Evolutionary conservation across 2,797 vertebrate species (phyloP).

Genomic region (Pteronotus mesoamericanus): DNA sequence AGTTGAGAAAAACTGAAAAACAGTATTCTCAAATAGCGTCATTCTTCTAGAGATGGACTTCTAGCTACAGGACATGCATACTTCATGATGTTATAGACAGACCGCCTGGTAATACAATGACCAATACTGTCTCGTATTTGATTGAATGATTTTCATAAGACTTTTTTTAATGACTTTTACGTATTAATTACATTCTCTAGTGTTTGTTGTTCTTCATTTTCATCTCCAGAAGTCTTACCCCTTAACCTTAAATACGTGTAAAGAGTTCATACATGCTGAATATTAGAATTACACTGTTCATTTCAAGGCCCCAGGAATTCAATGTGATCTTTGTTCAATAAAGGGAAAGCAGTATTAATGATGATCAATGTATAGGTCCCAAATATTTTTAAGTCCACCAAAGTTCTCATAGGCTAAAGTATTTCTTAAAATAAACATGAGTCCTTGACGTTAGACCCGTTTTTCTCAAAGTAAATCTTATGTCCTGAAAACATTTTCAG

Average conservation of each 20-base stretch:
- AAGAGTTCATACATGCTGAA: background rate
- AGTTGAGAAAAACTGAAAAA: background rate
- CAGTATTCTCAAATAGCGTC: background rate
- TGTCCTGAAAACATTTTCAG: constrained; percentile 12
- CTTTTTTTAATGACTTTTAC: background rate
- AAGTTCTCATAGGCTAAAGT: background rate
- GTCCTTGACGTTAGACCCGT: background rate
- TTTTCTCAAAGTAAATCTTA: constrained; percentile 27
- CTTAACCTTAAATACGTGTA: background rate
- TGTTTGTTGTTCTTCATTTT: constrained; percentile 24
- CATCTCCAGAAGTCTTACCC: constrained; percentile 6
- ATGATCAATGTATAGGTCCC: background rate
- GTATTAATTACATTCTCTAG: background rate
- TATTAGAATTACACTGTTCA: background rate
- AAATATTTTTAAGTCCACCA: background rate
- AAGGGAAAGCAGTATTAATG: background rate
- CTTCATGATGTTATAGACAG: background rate
- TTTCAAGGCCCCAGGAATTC: background rate
- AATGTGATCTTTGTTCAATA: background rate
- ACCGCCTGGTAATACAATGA: background rate
- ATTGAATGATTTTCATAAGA: background rate
- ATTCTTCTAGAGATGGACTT: background rate
- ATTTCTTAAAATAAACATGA: background rate
- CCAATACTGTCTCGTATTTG: background rate
- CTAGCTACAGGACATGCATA: background rate